Evolutionary conservation across 2,113 vertebrate genomes (phyloP), one percentile per base, ranked within the genome.

Genomic region (Corynorhinus townsendii): DNA sequence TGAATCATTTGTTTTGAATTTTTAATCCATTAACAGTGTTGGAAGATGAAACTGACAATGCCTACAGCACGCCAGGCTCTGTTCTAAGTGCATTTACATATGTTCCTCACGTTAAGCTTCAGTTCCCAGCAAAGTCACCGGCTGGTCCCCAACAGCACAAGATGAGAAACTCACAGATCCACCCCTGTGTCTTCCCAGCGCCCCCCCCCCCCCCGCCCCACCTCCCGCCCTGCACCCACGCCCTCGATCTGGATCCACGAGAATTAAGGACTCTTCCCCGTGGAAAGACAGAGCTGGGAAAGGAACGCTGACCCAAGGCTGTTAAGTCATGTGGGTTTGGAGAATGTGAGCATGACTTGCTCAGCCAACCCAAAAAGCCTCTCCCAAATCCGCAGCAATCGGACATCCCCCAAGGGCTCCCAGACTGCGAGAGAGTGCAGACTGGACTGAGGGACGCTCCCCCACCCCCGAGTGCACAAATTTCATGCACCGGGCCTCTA

Each of bases 261-360:
- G 82, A 38, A 79, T 30, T 56, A 56, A 12, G 90, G 95, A 24
- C 73, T 79, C 88, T 90, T 86, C 59, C 87, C 83, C 7, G 80
- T 20, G 62, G 80, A 85, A 76, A 80, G 89, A 73, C 91, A 59
- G 45, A 82, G 81, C 54, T 72, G 26, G 62, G 22, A 7, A 15
- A 47, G 33, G 22, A 68, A 38, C 5, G 52, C 0, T 0, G 10
- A 47, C 14, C 7, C 0, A 49, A 45, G 40, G 33, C 47, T 19
- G 11, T 10, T 30, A 38, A 22, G 17, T 33, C 7, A 3, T 1
- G 3, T 52, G 2, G 19, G n/a, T 16, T 52, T 62, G 45, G 86
- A 77, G 84, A 33, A 45, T 9, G 81, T 8, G 66, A 62, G 16
- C 24, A 1, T 0, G 15, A 11, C 66, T 6, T 3, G 43, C 88